Conservation (phyloP, 2,888 invertebrate species). For the Palloptera scutellata region DNA sequence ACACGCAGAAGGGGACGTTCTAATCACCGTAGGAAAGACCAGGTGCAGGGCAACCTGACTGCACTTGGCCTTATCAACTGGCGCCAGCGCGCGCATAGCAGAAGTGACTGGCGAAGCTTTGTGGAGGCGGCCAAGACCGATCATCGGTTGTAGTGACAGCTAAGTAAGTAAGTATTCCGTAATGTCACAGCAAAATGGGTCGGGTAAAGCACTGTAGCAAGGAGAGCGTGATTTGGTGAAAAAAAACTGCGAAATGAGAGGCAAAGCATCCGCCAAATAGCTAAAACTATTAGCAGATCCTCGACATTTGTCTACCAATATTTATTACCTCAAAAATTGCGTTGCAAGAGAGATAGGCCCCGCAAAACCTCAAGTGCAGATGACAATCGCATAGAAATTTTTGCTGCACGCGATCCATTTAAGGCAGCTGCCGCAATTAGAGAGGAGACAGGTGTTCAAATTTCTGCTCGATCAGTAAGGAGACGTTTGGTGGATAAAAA, state of each 20-base stretch:
- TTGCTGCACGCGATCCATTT: not conserved
- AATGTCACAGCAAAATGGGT: not conserved
- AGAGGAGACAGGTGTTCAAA: not conserved
- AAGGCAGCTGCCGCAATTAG: conserved; percentile 1
- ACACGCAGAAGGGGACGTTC: no score
- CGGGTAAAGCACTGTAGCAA: conserved; percentile 2
- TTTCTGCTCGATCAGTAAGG: conserved; percentile 1
- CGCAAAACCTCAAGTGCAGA: conserved; percentile 2
- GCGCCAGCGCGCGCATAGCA: no score
- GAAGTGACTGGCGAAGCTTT: no score
- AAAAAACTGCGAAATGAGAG: not conserved
- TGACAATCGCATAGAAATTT: not conserved
- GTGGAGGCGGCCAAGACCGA: no score
- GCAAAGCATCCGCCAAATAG: no score
- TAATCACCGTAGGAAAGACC: no score
- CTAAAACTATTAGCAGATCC: not conserved
- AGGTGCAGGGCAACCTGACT: no score
- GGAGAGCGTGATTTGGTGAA: not conserved
- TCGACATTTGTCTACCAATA: not conserved
- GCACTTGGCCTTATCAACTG: no score
- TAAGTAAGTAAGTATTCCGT: no score
- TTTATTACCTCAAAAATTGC: not conserved
- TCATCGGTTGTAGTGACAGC: no score
- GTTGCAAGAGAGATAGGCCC: not conserved
- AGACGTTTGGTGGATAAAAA: conserved; percentile 9